Evolutionary conservation across 2,888 invertebrate species (phyloP), one percentile per base, ranked within the genome.

Genomic region (Pollenia labialis): DNA sequence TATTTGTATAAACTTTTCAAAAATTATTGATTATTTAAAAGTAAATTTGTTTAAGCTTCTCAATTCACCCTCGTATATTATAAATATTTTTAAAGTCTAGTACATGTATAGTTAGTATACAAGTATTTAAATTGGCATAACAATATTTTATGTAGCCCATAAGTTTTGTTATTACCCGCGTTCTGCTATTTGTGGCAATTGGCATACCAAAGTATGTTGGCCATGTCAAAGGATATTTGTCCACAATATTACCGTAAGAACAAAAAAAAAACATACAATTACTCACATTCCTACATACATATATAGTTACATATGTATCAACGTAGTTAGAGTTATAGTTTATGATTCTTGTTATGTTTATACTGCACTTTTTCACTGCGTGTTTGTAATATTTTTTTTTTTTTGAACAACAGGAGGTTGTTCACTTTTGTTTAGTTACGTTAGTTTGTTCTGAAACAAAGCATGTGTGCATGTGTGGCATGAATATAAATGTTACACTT

Each of bases 401-500:
- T 10, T 14, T n/a, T 40, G 71, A 76, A 77, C 77, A 32, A 18
- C 62, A 60, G 58, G 71, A 79, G 85, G 75, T 86, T 84, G 71
- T 80, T 83, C 83, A 64, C 86, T 46, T 82, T 62, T 77, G 52
- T 48, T 76, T 10, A 48, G 42, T 62, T 66, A 8, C 46, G 7
- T 44, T 23, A 62, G 62, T 44, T 72, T 66, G 54, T 44, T 11
- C 1, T n/a, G 1, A 46, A 46, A 11, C 7, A 50, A 64, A 50
- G 56, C 56, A 50, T 54, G 46, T 64, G 32, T 58, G 69, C 52
- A 66, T 48, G 72, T 48, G 32, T 56, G 18, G 42, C 56, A 66
- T 58, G 48, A 14, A 12, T 44, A 52, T 8, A n/a, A 64, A 54
- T 1, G 7, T 72, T 44, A 32, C 32, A 32, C 32, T 32, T 32